A percentile compares a stretch with the other conserved stretches of the same genome.
These are phyloP conservation scores for Ferdinandea cuprea DNA, from an alignment of 2,888 invertebrate species.

Conservation along the genomic window DNA sequence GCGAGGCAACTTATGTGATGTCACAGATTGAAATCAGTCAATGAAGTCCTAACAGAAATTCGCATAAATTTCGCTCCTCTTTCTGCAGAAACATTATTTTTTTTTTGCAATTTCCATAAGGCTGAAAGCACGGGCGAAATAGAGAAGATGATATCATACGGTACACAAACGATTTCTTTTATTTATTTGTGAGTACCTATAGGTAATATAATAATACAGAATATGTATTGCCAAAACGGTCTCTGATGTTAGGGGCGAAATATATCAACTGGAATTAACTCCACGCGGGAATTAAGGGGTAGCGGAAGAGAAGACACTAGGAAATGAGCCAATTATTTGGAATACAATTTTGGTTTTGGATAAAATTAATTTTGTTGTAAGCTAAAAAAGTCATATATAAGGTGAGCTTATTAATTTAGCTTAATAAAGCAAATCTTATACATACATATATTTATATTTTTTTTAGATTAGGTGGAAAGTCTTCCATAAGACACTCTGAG, in stretches of 20 bases:
- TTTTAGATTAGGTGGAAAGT: no score
- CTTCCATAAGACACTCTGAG: no score
- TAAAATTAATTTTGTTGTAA: no score
- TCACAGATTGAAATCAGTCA: constrained; percentile 74
- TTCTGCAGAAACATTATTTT: constrained; percentile 58
- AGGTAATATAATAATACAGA: background rate
- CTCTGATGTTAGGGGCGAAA: background rate
- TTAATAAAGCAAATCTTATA: no score
- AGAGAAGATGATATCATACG: constrained; percentile 40
- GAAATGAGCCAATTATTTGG: no score
- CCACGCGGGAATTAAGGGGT: no score
- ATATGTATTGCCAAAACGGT: constrained; percentile 11
- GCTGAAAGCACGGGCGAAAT: constrained; percentile 19
- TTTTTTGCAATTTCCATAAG: constrained; percentile 46
- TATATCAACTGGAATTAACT: no score
- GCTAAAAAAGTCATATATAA: no score
- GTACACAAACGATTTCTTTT: constrained; percentile 29
- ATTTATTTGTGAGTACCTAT: constrained; percentile 11
- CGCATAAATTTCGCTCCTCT: constrained; percentile 67
- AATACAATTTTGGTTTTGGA: no score
- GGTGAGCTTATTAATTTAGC: no score
- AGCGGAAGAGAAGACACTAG: no score
- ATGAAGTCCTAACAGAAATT: constrained; percentile 68
- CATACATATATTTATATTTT: no score
- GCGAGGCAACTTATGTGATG: constrained; percentile 62